Evolutionary conservation across 2,888 invertebrate species (phyloP).

Genomic region (Onchidella celtica): DNA sequence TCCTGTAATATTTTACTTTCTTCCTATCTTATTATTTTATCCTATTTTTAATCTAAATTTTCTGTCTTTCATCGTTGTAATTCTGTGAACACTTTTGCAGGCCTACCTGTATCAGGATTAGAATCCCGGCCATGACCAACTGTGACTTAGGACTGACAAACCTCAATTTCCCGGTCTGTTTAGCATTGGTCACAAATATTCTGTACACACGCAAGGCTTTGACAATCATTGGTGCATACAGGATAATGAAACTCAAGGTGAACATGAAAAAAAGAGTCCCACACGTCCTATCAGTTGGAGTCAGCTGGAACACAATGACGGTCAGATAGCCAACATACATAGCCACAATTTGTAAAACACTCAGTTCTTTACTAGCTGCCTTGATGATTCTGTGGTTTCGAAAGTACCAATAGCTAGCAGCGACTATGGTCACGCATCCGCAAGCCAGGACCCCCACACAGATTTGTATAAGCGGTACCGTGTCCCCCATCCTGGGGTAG

Average conservation of each 20-base stretch:
- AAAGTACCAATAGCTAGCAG: conserved; percentile 37
- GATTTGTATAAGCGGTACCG: conserved; percentile 33
- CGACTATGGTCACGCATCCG: conserved; percentile 19
- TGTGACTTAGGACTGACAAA: conserved; percentile 57
- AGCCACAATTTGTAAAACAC: conserved; percentile 65
- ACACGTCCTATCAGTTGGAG: conserved; percentile 54
- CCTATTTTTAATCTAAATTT: too few relatives aligned
- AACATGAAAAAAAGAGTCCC: conserved; percentile 51
- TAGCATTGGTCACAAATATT: conserved; percentile 59
- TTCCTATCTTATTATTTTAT: too few relatives aligned
- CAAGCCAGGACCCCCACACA: conserved; percentile 20
- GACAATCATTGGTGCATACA: conserved; percentile 61
- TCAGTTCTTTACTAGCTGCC: conserved; percentile 68
- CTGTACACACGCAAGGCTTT: conserved; percentile 59
- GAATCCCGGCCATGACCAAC: conserved; percentile 43
- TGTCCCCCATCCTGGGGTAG: conserved; percentile 27
- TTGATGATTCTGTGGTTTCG: conserved; percentile 65
- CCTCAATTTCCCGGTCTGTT: conserved; percentile 51
- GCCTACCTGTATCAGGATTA: conserved; percentile 55
- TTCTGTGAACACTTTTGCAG: too few relatives aligned
- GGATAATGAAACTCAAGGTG: conserved; percentile 55
- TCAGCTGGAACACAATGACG: conserved; percentile 57
- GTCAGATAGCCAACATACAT: conserved; percentile 63
- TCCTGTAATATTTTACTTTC: too few relatives aligned
- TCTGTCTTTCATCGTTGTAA: too few relatives aligned